Evolutionary conservation across 2,113 vertebrate species (phyloP).

Genomic region (Psephotus haematonotus): DNA sequence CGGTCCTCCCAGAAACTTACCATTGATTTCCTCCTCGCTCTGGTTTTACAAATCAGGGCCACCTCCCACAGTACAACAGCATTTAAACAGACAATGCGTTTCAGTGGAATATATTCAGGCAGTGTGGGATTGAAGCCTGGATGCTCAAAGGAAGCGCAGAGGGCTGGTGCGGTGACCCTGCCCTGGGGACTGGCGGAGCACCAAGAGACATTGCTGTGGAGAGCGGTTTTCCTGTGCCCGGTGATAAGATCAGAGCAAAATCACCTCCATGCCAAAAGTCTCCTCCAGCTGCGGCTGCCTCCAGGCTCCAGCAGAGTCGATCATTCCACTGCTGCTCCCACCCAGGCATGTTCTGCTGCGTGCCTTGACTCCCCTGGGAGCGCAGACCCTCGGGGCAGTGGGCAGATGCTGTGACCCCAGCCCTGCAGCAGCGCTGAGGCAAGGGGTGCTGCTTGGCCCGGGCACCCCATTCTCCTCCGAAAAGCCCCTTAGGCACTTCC

Average conservation of each 20-base stretch:
- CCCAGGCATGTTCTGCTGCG: not conserved
- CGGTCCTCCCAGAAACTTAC: not conserved
- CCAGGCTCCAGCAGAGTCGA: not conserved
- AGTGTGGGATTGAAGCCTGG: not conserved
- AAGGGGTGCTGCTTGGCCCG: not conserved
- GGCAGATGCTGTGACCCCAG: not conserved
- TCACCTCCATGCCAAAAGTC: not conserved
- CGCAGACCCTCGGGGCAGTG: not conserved
- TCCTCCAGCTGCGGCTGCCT: not conserved
- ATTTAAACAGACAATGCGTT: not conserved
- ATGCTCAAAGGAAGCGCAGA: not conserved
- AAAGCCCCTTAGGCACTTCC: not conserved
- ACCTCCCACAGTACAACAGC: not conserved
- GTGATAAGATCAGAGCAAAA: not conserved
- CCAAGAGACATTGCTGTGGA: not conserved
- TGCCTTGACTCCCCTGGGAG: not conserved
- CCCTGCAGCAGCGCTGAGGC: fast-evolving
- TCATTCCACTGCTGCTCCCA: not conserved
- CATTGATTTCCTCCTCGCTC: not conserved
- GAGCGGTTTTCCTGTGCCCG: not conserved
- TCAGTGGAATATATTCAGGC: not conserved
- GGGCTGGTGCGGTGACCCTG: too few relatives aligned
- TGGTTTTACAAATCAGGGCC: not conserved
- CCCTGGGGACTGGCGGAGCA: not conserved
- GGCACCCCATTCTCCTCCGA: not conserved